phyloP scores from a whole-genome alignment of 2,113 vertebrate species.

The Buteo buteo region DNA sequence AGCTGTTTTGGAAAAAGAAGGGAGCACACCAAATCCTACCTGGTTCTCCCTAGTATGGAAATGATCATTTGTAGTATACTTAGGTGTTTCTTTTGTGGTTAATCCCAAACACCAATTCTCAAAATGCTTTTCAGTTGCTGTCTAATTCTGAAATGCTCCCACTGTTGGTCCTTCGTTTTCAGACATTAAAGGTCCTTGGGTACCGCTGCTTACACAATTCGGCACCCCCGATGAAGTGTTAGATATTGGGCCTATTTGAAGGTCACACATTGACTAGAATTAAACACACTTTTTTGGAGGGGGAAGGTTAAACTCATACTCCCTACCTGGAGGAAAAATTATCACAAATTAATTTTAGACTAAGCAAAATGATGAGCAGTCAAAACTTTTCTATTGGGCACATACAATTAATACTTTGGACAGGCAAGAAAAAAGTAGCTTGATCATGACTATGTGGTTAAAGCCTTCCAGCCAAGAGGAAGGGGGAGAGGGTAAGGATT shows the following conservation, averaged over 20 bases:
- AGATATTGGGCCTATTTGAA: background rate
- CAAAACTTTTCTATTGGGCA: background rate
- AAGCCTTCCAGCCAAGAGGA: background rate
- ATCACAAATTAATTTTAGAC: background rate
- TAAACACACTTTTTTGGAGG: fast-evolving
- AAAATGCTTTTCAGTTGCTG: background rate
- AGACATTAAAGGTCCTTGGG: background rate
- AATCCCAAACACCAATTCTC: background rate
- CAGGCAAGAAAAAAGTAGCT: background rate
- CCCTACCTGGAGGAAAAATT: background rate
- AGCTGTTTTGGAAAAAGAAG: background rate
- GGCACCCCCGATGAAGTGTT: background rate
- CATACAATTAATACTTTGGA: background rate
- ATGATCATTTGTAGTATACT: background rate
- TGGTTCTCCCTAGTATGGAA: background rate
- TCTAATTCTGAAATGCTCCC: background rate
- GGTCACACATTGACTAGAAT: background rate
- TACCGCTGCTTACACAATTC: background rate
- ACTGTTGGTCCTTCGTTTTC: background rate
- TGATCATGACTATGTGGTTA: background rate
- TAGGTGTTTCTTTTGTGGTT: background rate
- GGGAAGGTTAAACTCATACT: background rate
- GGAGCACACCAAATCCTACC: background rate
- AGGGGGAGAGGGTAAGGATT: background rate
- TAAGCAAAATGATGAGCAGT: background rate